Conservation (phyloP, 2,113 vertebrate genomes). For the Pseudopodoces humilis region DNA sequence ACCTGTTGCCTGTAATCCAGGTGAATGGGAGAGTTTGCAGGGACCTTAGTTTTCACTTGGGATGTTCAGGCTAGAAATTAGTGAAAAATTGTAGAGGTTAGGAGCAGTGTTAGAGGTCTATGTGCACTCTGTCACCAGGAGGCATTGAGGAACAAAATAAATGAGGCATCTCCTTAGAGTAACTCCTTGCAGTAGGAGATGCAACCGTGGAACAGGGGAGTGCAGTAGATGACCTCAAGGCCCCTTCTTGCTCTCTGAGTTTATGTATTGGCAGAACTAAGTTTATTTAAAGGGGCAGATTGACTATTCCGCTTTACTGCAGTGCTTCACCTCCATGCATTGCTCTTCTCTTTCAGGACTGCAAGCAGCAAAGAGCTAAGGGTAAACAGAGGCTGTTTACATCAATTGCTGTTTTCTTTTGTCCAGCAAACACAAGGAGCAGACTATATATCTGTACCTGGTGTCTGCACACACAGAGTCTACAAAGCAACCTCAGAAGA, state of each 20-base stretch:
- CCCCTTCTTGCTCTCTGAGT: background rate
- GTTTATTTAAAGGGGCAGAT: conserved; percentile 8
- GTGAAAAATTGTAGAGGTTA: background rate
- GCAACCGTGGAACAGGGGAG: background rate
- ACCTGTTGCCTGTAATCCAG: background rate
- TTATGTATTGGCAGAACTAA: background rate
- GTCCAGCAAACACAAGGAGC: background rate
- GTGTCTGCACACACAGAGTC: background rate
- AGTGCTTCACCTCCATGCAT: background rate
- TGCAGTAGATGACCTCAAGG: background rate
- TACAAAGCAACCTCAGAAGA: background rate
- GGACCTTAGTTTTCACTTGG: background rate
- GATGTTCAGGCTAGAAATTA: background rate
- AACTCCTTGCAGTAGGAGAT: background rate
- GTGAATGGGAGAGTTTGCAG: background rate
- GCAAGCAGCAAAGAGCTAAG: background rate
- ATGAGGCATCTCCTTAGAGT: background rate
- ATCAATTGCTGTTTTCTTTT: background rate
- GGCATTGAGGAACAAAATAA: background rate
- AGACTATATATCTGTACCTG: background rate
- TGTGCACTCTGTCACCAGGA: background rate
- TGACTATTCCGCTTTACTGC: background rate
- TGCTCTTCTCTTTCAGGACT: background rate
- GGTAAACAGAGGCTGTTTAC: conserved; percentile 11
- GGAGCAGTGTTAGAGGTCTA: background rate